phyloP scores from a whole-genome alignment of 2,797 vertebrate genomes.

The Channallabes apus region DNA sequence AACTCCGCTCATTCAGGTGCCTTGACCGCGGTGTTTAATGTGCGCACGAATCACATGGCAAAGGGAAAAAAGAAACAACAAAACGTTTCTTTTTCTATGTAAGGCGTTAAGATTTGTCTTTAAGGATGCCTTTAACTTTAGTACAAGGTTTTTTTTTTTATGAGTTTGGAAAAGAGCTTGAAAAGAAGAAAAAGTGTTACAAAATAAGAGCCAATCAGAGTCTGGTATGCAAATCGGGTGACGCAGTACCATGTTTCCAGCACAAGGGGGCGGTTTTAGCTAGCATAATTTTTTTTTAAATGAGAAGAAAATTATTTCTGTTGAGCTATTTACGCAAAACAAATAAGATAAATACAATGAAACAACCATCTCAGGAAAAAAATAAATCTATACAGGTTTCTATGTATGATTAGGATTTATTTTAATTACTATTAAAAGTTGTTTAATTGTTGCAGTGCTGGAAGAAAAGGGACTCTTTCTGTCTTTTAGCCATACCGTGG shows the following conservation, averaged over 20 bases:
- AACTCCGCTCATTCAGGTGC: neutral
- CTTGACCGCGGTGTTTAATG: neutral
- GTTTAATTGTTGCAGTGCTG: constrained; percentile 32
- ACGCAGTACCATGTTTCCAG: neutral
- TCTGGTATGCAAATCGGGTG: neutral
- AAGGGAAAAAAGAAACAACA: neutral
- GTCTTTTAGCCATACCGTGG: constrained; percentile 41
- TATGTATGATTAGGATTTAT: constrained; percentile 40
- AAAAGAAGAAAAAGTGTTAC: neutral
- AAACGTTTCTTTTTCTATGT: neutral
- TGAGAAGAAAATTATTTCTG: neutral
- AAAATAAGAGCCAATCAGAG: neutral
- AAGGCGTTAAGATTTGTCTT: neutral
- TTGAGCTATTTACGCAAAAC: neutral
- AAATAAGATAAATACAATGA: constrained; percentile 32
- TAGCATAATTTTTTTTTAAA: neutral
- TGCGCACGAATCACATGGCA: neutral
- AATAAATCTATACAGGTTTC: neutral
- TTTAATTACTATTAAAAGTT: constrained; percentile 20
- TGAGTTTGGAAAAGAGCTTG: neutral
- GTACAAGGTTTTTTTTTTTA: neutral
- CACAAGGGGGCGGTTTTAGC: neutral
- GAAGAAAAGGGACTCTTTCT: constrained; percentile 43
- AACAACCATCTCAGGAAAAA: constrained; percentile 52
- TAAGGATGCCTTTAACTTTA: neutral